Base-by-base conservation (phyloP, 2,113 vertebrate genomes). In the Callospermophilus lateralis region DNA sequence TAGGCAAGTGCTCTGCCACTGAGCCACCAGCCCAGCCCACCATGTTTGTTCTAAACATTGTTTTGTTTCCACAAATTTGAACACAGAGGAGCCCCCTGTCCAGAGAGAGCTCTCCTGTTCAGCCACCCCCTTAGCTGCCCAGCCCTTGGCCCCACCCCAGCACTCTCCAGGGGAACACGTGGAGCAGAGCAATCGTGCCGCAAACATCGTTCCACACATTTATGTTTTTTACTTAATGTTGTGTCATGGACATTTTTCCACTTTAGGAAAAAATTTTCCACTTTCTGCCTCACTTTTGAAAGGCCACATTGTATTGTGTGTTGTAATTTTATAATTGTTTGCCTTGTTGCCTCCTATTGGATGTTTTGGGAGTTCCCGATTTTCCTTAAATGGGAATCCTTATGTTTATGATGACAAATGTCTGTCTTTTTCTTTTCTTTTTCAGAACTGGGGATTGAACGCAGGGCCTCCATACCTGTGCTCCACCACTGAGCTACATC, bases 301-400 rank as follows among this genome's bases (percentile, higher is more conserved):
- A 6, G 55, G 19, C 51, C 81, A 2, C 37, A 1, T 22, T 84
- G 77, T 39, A 10, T 3, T 32, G 2, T 13, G 39, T 12, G 0
- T 15, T 11, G 13, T n/a, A 1, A 6, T 10, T 39, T 15, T 11
- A 24, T n/a, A 1, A 6, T 8, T n/a, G 48, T 30, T 80, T 51
- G 8, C 16, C 37, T 65, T 9, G 32, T 39, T 65, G 42, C 76
- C 8, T 78, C 16, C 19, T 65, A 34, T 20, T 68, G 92, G 93
- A 34, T 39, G 7, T 53, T 94, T 85, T 3, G 95, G 95, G 95
- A 81, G 45, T 97, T 97, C 90, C 96, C 96, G 70, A 76, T 68
- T 53, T 88, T 78, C 67, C 42, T 76, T 61, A 84, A 96, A 39
- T 26, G 73, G 53, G 68, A 48, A 55, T 22, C 84, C 24, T 90